phyloP scores from a whole-genome alignment of 1,140 invertebrate genomes.

The Musca vetustissima region DNA sequence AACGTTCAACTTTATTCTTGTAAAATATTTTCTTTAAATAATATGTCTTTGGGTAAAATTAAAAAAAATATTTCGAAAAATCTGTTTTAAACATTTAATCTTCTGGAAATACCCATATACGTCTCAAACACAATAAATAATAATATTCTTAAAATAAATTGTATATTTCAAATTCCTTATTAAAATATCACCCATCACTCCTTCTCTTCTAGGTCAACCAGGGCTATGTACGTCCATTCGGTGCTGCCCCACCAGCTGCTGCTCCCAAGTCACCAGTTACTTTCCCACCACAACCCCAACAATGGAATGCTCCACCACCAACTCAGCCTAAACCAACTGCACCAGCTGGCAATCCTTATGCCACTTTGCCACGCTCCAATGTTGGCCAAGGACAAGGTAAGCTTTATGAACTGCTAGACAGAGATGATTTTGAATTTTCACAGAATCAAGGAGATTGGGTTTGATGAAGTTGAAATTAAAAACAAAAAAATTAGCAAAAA shows the following conservation, averaged over 20 bases:
- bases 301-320: slow-evolving; percentile 30
- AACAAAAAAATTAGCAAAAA: not conserved
- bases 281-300: slow-evolving; percentile 39
- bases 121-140: too few species aligned
- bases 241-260: slow-evolving; percentile 41
- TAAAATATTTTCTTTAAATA: too few species aligned
- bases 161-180: too few species aligned
- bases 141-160: too few species aligned
- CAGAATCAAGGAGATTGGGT: slow-evolving; percentile 20
- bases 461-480: slow-evolving; percentile 4
- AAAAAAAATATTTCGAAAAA: too few species aligned
- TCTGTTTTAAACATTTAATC: too few species aligned
- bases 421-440: slow-evolving; percentile 16
- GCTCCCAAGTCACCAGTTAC: slow-evolving; percentile 51
- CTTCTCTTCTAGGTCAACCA: slow-evolving; percentile 44
- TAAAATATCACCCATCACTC: too few species aligned
- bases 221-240: slow-evolving; percentile 50
- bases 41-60: too few species aligned
- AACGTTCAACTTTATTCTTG: too few species aligned
- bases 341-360: slow-evolving; percentile 44
- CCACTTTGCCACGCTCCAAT: slow-evolving; percentile 50
- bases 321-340: slow-evolving; percentile 36
- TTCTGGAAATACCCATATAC: too few species aligned
- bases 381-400: slow-evolving; percentile 52
- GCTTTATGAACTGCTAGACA: slow-evolving; percentile 27